Evolutionary conservation across 2,797 vertebrate genomes (phyloP), one percentile per base, ranked within the genome.

Genomic region (Ptychadena robeensis): DNA sequence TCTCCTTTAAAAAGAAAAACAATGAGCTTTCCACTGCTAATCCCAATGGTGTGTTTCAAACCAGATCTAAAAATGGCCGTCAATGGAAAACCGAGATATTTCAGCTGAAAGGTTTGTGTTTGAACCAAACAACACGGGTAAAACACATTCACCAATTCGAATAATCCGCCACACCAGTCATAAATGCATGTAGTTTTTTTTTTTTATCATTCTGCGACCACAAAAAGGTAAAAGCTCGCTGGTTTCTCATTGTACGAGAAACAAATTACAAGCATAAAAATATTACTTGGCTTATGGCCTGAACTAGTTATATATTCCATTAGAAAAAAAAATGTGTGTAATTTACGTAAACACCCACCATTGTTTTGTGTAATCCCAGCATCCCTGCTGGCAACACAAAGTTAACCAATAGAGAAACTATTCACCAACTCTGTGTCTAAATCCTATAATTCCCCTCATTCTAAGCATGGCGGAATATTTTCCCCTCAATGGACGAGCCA

Each of bases 361-460:
- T 68, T 73, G 80, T 73, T 81, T 73, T 67, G 61, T 80, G 64
- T 35, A 64, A 85, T 69, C 31, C 77, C 65, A 27, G 76, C 69
- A 79, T 74, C 70, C 82, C 82, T 48, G 76, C 71, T 79, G 82
- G 27, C 71, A 72, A 22, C 32, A 32, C 37, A 75, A 80, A 48
- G 65, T 32, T 80, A 70, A 80, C 65, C 44, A 85, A 74, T 53
- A 32, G 70, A 67, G 76, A 83, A 73, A 73, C 38, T 68, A 84
- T 84, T 74, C 65, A 85, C 35, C 34, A 84, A 80, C 48, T 30
- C 25, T 8, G 25, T 66, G 48, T 68, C 44, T 80, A 85, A 80
- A 85, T 80, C 77, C 77, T 85, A 70, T 80, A 85, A 85, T 80
- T 75, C 73, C 61, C 28, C 65, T 82, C 57, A 53, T 65, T 59